Percentiles rank a stretch among this genome's conserved stretches.
These are phyloP conservation scores for Dastarcus helophoroides DNA, from an alignment of 2,888 invertebrate species.

Conservation along the genomic window DNA sequence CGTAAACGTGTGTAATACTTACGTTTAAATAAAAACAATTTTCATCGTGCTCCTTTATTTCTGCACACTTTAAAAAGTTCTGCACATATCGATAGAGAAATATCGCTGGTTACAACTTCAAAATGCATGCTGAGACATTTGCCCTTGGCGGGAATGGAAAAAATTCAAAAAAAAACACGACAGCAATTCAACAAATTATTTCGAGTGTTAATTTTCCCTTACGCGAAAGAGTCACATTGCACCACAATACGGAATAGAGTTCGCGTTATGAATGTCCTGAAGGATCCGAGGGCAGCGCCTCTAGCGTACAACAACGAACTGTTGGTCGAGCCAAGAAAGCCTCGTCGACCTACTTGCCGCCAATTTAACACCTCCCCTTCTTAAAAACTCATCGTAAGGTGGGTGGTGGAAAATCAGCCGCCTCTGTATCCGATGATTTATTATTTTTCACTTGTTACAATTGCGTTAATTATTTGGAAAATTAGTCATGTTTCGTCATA, in stretches of 20 bases:
- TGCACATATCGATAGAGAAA: too few species aligned
- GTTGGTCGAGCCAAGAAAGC: slow-evolving; percentile 19
- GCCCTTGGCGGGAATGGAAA: background rate
- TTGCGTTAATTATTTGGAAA: too few species aligned
- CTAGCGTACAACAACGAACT: slow-evolving; percentile 20
- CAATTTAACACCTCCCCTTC: slow-evolving; percentile 20
- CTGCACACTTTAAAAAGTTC: too few species aligned
- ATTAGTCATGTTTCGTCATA: too few species aligned
- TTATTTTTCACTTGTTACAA: too few species aligned
- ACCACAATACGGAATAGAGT: slow-evolving; percentile 18
- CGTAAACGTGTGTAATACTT: too few species aligned
- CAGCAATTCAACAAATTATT: background rate
- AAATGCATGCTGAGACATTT: background rate
- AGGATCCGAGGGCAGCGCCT: slow-evolving; percentile 20
- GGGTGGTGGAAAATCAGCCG: too few species aligned
- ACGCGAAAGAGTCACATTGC: slow-evolving; percentile 19
- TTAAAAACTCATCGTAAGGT: slow-evolving; percentile 13
- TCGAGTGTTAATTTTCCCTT: background rate
- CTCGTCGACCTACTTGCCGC: slow-evolving; percentile 23
- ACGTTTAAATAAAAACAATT: too few species aligned
- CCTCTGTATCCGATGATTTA: too few species aligned
- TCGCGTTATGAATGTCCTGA: slow-evolving; percentile 16
- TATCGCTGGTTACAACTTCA: background rate
- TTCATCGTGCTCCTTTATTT: too few species aligned
- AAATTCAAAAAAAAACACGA: background rate